phyloP scores from a whole-genome alignment of 2,888 invertebrate genomes.

The Caradrina clavipalpis region DNA sequence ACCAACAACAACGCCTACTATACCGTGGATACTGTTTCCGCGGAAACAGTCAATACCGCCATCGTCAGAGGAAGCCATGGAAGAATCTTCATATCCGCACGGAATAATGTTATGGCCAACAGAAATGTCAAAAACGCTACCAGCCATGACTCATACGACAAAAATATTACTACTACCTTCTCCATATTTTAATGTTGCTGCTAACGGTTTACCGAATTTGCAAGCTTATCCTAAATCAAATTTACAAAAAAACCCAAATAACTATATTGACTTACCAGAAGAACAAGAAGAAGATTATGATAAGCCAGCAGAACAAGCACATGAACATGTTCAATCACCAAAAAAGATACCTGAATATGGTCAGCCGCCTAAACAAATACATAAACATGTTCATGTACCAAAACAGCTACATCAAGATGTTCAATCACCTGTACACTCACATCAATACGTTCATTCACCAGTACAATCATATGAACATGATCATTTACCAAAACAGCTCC shows the following conservation, averaged over 20 bases:
- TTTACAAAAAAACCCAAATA: not conserved
- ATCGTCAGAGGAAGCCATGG: not conserved
- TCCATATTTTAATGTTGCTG: not conserved
- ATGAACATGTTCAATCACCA: not conserved
- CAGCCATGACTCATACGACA: not conserved
- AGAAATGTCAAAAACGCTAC: not conserved
- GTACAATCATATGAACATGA: too few species aligned
- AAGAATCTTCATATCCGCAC: not conserved
- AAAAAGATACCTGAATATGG: not conserved
- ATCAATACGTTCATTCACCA: too few species aligned
- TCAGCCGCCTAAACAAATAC: not conserved
- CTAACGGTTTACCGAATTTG: not conserved
- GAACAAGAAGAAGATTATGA: too few species aligned
- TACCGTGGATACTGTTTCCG: conserved; percentile 1
- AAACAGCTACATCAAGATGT: not conserved
- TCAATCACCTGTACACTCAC: too few species aligned
- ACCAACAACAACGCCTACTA: not conserved
- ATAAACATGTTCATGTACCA: not conserved
- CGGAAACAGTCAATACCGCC: not conserved
- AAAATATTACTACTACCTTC: not conserved
- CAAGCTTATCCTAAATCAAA: not conserved
- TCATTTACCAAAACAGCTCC: too few species aligned
- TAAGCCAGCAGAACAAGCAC: too few species aligned
- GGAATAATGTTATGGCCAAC: conserved; percentile 3
- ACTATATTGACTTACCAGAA: not conserved